Conservation (phyloP, 1,140 invertebrate genomes). For the Hylyphantes graminicola region DNA sequence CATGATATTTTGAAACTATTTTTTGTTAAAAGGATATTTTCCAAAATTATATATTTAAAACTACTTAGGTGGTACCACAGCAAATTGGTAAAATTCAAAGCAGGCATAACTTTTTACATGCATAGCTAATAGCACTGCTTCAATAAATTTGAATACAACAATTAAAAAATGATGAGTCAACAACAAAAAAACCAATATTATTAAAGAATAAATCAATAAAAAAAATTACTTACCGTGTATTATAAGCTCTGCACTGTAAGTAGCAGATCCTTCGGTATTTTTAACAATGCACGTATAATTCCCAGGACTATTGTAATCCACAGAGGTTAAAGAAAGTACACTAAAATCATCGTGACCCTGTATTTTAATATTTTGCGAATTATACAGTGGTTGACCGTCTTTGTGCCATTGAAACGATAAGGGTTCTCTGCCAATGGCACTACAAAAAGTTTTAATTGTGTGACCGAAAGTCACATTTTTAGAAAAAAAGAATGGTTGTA, state of each 20-base stretch:
- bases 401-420: conserved; percentile 67
- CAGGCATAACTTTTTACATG: too few relatives aligned
- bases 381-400: conserved; percentile 63
- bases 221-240: conserved; percentile 58
- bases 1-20: too few relatives aligned
- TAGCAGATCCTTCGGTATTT: conserved; percentile 76
- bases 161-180: not conserved
- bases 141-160: not conserved
- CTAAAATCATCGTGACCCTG: conserved; percentile 53
- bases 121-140: too few relatives aligned
- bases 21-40: too few relatives aligned
- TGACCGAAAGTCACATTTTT: conserved; percentile 58
- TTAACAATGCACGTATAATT: conserved; percentile 81
- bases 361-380: conserved; percentile 41
- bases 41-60: too few relatives aligned
- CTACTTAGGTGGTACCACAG: too few relatives aligned
- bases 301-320: conserved; percentile 73
- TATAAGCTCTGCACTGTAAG: conserved; percentile 71
- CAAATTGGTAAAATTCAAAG: too few relatives aligned
- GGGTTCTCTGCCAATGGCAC: conserved; percentile 17
- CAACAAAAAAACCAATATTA: not conserved
- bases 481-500: conserved; percentile 59
- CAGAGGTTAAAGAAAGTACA: conserved; percentile 36
- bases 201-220: not conserved
- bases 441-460: conserved; percentile 43